phyloP scores from a whole-genome alignment of 2,888 invertebrate species.

The Temnothorax ravouxi region DNA sequence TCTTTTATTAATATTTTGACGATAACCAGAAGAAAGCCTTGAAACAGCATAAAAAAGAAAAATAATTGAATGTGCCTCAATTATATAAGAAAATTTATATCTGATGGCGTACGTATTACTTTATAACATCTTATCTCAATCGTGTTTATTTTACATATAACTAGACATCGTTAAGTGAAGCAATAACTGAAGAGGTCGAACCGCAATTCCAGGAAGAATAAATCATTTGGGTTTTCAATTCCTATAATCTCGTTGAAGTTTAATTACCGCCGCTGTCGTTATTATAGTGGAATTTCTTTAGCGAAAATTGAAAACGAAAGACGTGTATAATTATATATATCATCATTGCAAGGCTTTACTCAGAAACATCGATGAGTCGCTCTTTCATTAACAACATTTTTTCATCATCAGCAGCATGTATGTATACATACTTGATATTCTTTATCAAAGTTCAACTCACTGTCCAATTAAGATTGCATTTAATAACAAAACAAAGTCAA shows the following conservation, averaged over 20 bases:
- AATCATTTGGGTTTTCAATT: neutral
- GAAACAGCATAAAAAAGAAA: neutral
- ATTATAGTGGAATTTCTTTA: neutral
- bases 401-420: neutral
- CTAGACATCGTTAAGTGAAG: neutral
- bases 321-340: neutral
- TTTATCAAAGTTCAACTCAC: neutral
- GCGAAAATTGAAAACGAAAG: neutral
- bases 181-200: neutral
- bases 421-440: neutral
- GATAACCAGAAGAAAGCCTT: neutral
- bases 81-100: neutral
- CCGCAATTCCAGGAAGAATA: neutral
- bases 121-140: neutral
- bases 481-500: neutral
- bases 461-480: neutral
- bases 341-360: neutral
- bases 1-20: neutral
- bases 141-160: constrained; percentile 1
- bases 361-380: neutral
- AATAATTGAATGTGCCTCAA: neutral
- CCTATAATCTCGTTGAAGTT: neutral
- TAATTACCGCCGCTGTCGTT: neutral
- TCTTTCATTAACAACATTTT: neutral
- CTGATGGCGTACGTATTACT: neutral